Base-by-base conservation (phyloP, 1,140 invertebrate species). In the Drosophila kanapiae region DNA sequence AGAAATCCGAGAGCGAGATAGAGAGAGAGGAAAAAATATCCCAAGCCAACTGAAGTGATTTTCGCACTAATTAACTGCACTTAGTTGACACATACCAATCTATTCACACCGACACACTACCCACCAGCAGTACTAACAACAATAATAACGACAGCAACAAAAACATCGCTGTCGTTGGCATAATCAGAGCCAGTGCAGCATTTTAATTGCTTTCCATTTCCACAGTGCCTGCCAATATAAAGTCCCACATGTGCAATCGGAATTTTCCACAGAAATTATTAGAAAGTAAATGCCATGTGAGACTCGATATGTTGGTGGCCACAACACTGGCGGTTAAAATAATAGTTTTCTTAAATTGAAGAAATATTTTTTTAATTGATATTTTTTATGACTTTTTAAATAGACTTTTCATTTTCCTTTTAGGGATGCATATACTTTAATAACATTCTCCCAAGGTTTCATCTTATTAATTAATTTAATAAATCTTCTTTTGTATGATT, bases 41-140 rank as follows among this genome's bases (percentile, higher is more conserved):
- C 85, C 85, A 68, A 79, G 85, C 81, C 85, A 90, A 90, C 85
- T 90, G 78, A 85, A 90, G 85, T 90, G 85, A 90, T 90, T 90
- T 90, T 90, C 85, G 85, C 85, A 90, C 85, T 90, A 90, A 90
- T 90, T 90, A 90, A 90, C 85, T 90, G 86, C 85, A 85, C 85
- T 90, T 90, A 90, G 81, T 90, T 90, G 85, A 90, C 85, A 90
- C 85, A 90, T 90, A 90, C 81, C 85, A 90, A 90, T 88, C 85
- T 88, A 83, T 88, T 83, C 80, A 88, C 77, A 83, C 68, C 75
- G 49, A 72, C 76, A 48, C 37, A 16, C 38, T 49, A 51, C 35
- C 54, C 58, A 29, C 18, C 18, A 54, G 11, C 2, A 23, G 51
- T 62, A 53, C 42, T 18, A 48, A 61, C 43, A 47, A 49, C 29